Evolutionary conservation across 2,797 vertebrate species (phyloP).

Genomic region (Octomys mimax): DNA sequence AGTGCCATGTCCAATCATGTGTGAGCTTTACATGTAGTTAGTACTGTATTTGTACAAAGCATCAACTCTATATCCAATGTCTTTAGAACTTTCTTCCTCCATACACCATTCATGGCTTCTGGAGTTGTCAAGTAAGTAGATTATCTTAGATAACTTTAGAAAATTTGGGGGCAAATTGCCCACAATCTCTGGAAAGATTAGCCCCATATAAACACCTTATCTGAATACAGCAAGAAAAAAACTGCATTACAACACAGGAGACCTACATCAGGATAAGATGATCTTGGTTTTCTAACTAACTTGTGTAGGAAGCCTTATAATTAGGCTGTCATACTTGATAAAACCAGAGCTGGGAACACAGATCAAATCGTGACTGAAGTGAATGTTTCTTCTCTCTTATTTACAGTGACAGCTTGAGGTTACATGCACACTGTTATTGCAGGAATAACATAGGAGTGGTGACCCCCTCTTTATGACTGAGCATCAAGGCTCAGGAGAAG

Average conservation of each 20-base stretch:
- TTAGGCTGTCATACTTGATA: constrained; percentile 64
- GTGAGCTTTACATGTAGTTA: not conserved
- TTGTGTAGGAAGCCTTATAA: constrained; percentile 69
- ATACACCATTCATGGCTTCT: not conserved
- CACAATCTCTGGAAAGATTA: constrained; percentile 42
- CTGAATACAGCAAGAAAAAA: not conserved
- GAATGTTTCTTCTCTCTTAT: not conserved
- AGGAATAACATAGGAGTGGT: constrained; percentile 5
- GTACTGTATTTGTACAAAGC: not conserved
- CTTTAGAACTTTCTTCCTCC: constrained; percentile 52
- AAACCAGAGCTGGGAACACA: constrained; percentile 62
- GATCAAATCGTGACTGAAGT: constrained; percentile 33
- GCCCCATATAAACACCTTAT: constrained; percentile 1
- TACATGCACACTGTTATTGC: not conserved
- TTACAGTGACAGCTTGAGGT: not conserved
- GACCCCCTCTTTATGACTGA: not conserved
- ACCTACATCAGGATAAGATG: constrained; percentile 38
- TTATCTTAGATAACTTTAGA: constrained; percentile 30
- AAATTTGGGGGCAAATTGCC: constrained; percentile 17
- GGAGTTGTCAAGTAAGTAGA: constrained; percentile 29
- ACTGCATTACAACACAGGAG: not conserved
- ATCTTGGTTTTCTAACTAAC: constrained; percentile 58
- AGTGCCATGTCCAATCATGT: not conserved
- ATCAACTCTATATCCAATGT: not conserved
- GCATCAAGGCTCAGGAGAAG: constrained; percentile 43